phyloP scores from a whole-genome alignment of 2,797 vertebrate genomes.

The Galagoides demidoff region DNA sequence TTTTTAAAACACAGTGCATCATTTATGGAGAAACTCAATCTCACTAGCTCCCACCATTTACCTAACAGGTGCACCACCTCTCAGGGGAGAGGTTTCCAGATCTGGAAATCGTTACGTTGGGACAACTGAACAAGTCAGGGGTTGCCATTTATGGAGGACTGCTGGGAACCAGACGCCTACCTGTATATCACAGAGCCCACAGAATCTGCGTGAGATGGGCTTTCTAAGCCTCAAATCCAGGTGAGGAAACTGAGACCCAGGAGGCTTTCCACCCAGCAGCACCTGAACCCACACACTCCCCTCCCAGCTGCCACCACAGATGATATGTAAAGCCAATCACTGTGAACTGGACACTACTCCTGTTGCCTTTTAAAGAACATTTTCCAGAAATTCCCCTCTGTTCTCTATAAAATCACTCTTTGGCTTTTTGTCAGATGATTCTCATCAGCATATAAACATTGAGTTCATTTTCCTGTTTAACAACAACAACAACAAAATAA shows the following conservation, averaged over 20 bases:
- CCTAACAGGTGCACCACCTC: not conserved
- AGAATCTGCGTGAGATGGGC: too few species aligned
- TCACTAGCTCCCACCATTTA: not conserved
- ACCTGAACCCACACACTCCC: accelerated
- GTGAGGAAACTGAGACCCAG: not conserved
- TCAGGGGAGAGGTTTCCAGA: not conserved
- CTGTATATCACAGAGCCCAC: not conserved
- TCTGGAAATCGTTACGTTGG: not conserved
- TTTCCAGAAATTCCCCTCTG: not conserved
- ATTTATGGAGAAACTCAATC: not conserved
- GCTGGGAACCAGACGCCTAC: not conserved
- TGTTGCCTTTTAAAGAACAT: not conserved
- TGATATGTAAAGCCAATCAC: not conserved
- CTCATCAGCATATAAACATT: not conserved
- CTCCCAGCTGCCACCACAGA: not conserved
- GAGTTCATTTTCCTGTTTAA: not conserved
- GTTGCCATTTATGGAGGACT: not conserved
- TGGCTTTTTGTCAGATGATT: not conserved
- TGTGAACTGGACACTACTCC: not conserved
- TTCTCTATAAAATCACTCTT: not conserved
- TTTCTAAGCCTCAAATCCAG: too few species aligned
- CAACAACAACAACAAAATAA: not conserved
- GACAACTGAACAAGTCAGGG: not conserved
- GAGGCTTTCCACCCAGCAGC: not conserved
- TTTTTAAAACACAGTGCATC: not conserved